Percentiles rank a stretch among this genome's conserved stretches.
phyloP scores from a whole-genome alignment of 2,113 vertebrate species.

The Datnioides undecimradiatus region DNA sequence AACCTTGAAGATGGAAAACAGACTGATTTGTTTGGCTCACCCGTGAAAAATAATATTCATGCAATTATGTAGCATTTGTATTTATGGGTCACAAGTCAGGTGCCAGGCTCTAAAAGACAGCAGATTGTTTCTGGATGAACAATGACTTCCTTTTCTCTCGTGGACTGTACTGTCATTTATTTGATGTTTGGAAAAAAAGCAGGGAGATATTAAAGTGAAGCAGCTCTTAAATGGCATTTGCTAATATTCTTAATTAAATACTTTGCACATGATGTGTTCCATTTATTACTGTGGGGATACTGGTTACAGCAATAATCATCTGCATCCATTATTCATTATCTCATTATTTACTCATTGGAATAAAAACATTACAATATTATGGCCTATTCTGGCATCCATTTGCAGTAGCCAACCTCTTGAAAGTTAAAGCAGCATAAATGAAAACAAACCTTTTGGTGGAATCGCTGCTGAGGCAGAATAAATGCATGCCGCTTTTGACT shows the following conservation, averaged over 20 bases:
- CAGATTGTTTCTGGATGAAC: constrained; percentile 35
- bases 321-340: not conserved
- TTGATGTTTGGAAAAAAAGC: not conserved
- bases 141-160: not conserved
- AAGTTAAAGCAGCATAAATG: too few species aligned
- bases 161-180: not conserved
- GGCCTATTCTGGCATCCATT: not conserved
- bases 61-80: constrained; percentile 35
- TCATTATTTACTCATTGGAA: not conserved
- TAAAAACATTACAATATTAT: not conserved
- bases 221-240: not conserved
- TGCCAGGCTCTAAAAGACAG: constrained; percentile 6
- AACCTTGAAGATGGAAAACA: constrained; percentile 58
- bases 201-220: not conserved
- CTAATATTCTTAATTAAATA: constrained; percentile 1
- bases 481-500: not conserved
- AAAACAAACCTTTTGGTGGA: not conserved
- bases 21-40: constrained; percentile 45
- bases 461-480: too few species aligned
- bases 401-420: not conserved
- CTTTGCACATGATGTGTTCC: not conserved
- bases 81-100: constrained; percentile 26
- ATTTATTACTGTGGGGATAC: not conserved
- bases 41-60: constrained; percentile 39
- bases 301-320: not conserved